Base-by-base conservation (phyloP, 2,888 invertebrate species). In the Epinotia bilunana region DNA sequence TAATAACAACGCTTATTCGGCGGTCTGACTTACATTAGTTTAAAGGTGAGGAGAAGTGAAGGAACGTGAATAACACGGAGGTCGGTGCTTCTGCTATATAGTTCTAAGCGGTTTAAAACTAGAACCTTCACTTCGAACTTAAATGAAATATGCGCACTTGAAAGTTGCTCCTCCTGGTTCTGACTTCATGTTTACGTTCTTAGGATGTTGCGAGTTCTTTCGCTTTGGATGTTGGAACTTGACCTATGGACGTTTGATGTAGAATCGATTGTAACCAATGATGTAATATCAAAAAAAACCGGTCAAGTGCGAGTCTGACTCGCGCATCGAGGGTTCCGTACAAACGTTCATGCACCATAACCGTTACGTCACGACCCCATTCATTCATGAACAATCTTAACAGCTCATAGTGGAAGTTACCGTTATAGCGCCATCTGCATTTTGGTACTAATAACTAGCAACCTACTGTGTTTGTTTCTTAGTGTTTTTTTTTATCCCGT, bases 111-210 rank as follows among this genome's bases (percentile, higher is more conserved):
- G 82, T 83, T 84, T 81, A 82, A 80, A 78, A 75, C 71, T 72
- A 12, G 65, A 65, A 71, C 61, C 57, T 69, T 77, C 69, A 76
- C 76, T 81, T 80, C 81, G 79, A 81, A 83, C 70, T 76, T 85
- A 86, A 81, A 82, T 87, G 83, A 87, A 88, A 86, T 87, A 88
- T 85, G 84, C 80, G 84, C 81, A 82, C 82, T 83, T 80, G 79
- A 82, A 84, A 84, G 79, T 84, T 84, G 43, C 70, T 46, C 73
- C 79, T 80, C 74, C 74, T 74, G 67, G 73, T 78, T 76, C 76
- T 61, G 63, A 74, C 46, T 57, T 69, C 46, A 58, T 63, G 53
- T 53, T 61, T 71, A 62, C 18, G 53, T 71, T 62, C 61, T 61
- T 71, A 49, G 16, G 20, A 60, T 60, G 33, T 62, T 62, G 39